Evolutionary conservation across 2,113 vertebrate species (phyloP), one percentile per base, ranked within the genome.

Genomic region (Catagonus wagneri): DNA sequence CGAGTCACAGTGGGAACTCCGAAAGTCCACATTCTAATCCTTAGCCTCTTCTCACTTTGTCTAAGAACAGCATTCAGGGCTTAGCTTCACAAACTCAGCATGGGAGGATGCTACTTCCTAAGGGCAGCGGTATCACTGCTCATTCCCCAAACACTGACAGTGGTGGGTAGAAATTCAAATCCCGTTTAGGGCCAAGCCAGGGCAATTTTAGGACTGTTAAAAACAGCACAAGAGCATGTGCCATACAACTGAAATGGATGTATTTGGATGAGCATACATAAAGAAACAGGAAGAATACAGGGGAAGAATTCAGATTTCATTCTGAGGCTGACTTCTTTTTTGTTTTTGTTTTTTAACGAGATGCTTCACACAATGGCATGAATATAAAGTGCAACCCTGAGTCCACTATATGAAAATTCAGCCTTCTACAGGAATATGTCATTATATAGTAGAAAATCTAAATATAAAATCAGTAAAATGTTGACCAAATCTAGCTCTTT

Each of bases 391-490:
- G 29, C 23, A 92, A 71, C 34, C 3, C 32, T 19, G 9, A 63
- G 66, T 75, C 61, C 78, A 39, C 54, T 34, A 22, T 36, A 56
- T 1, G 2, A 69, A 91, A 61, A 58, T 60, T 68, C n/a, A 50
- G 9, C 34, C 44, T 29, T 56, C n/a, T 52, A 65, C 1, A 71
- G 60, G 39, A 81, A 60, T 20, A 84, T 0, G 32, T 90, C 66
- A 90, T 75, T 91, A n/a, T 13, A 92, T 79, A 65, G 54, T 20
- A 80, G 54, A 84, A 96, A 90, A 85, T 39, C 54, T 58, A 52
- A 75, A 65, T 36, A 10, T 58, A 80, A 91, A 88, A 85, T 32
- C 66, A 56, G 29, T 72, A 63, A 69, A 50, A 80, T 34, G 19
- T 23, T 92, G 91, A 32, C 79, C 20, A 32, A 58, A 63, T 92